phyloP scores from a whole-genome alignment of 2,113 vertebrate species.

The Saguinus midas region DNA sequence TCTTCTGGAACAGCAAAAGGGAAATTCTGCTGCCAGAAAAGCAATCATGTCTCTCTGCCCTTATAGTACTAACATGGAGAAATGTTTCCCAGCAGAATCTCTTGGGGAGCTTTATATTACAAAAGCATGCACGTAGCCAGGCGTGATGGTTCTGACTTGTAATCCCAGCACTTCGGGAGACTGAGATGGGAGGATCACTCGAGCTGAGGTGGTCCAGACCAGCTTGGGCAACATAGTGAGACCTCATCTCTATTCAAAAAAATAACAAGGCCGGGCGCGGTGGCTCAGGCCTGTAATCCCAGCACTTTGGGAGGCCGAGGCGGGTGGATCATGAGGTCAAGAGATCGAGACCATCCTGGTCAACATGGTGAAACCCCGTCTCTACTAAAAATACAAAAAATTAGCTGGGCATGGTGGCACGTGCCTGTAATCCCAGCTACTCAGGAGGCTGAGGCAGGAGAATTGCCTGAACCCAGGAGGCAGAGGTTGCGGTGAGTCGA shows the following conservation, averaged over 20 bases:
- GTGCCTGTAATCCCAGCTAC: no score
- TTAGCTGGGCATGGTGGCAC: no score
- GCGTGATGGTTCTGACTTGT: fast-evolving
- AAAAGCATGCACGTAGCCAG: background rate
- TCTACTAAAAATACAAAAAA: no score
- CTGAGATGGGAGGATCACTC: background rate
- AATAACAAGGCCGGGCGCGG: no score
- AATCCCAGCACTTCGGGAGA: background rate
- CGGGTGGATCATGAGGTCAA: no score
- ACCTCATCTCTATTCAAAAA: background rate
- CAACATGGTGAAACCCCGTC: no score
- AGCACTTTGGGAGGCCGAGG: no score
- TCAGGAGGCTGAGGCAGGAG: no score
- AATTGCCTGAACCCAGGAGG: no score
- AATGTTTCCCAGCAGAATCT: background rate
- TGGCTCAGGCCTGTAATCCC: no score
- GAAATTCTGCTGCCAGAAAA: background rate
- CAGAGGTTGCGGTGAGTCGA: no score
- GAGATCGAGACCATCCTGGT: no score
- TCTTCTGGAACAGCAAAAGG: background rate
- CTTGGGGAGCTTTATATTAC: background rate
- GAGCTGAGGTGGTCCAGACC: background rate
- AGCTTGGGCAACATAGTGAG: background rate
- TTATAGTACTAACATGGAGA: background rate
- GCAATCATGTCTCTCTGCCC: background rate